A percentile compares a stretch with the other conserved stretches of the same genome.
Conservation (phyloP, 2,113 vertebrate genomes). For the Peucedramus taeniatus region DNA sequence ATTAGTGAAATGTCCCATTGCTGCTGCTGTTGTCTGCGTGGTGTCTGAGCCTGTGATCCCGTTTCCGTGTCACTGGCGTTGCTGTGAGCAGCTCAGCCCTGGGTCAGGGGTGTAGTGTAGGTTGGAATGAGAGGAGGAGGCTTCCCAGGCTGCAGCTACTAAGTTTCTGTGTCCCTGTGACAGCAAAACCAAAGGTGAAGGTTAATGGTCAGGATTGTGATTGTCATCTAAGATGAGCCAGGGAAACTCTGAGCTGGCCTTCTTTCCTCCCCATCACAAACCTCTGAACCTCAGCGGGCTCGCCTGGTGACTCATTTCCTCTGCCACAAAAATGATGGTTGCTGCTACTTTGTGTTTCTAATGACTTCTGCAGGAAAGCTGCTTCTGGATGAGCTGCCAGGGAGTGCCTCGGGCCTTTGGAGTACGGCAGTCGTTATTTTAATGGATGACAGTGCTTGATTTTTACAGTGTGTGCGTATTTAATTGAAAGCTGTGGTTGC, state of each 20-base stretch:
- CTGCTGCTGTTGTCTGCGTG: not conserved
- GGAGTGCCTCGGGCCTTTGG: not conserved
- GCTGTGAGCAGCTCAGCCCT: not conserved
- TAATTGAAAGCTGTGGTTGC: not conserved
- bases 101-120: not conserved
- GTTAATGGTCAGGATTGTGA: not conserved
- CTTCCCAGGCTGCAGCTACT: not conserved
- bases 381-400: not conserved
- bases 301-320: slow-evolving; percentile 28
- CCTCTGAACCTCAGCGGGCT: not conserved
- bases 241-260: not conserved
- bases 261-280: not conserved
- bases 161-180: not conserved
- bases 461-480: not conserved
- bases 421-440: not conserved
- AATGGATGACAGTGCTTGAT: not conserved
- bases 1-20: not conserved
- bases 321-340: not conserved
- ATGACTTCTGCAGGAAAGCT: not conserved
- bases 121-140: not conserved
- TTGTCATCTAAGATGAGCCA: not conserved
- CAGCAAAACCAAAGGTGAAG: not conserved
- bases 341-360: not conserved
- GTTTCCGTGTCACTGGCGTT: accelerated
- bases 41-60: not conserved